These are phyloP conservation scores for Pangasianodon hypophthalmus DNA, from an alignment of 2,113 vertebrate genomes.

Conservation along the genomic window DNA sequence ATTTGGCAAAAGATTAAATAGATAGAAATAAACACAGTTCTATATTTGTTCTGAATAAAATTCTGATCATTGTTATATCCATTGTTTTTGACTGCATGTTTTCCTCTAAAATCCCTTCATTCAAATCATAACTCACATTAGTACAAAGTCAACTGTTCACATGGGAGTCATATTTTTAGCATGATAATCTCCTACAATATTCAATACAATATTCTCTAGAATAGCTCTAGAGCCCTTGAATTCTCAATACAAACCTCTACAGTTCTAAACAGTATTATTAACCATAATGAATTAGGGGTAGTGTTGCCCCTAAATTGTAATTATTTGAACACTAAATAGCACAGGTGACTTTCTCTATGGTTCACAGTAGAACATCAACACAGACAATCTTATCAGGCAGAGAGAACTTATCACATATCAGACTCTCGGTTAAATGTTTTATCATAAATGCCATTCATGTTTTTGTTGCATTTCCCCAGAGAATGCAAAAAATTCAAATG, in stretches of 20 bases:
- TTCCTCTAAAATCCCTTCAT: background rate
- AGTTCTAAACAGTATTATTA: background rate
- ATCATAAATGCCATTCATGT: background rate
- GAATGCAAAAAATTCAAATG: background rate
- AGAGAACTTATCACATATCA: background rate
- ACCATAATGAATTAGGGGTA: constrained; percentile 23
- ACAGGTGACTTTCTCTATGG: background rate
- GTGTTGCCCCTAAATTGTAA: background rate
- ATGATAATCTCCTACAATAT: background rate
- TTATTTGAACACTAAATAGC: background rate
- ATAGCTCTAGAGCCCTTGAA: background rate
- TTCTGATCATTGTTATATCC: background rate
- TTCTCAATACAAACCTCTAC: background rate
- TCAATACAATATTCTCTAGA: background rate
- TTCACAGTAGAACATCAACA: background rate
- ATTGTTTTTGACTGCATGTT: background rate
- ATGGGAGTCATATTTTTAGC: background rate
- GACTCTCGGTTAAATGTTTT: background rate
- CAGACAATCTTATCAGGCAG: constrained; percentile 8
- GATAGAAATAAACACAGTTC: background rate
- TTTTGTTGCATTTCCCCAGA: background rate
- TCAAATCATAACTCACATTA: background rate
- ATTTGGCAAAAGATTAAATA: background rate
- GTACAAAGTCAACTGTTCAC: background rate
- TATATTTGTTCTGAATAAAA: background rate